phyloP scores from a whole-genome alignment of 2,797 vertebrate genomes.

The Labeo calbasu region DNA sequence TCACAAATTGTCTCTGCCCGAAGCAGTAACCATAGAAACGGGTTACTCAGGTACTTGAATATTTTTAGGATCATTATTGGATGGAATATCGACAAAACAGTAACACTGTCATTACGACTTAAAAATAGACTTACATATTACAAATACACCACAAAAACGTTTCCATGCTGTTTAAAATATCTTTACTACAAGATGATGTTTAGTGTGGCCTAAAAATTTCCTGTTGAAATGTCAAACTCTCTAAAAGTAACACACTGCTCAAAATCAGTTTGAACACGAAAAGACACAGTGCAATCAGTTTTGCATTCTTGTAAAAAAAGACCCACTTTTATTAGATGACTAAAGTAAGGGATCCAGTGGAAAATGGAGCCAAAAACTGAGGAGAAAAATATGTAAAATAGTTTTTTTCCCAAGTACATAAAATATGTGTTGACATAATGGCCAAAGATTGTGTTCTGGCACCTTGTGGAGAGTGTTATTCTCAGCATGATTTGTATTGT shows the following conservation, averaged over 20 bases:
- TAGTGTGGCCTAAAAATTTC: background rate
- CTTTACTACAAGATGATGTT: background rate
- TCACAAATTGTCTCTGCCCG: background rate
- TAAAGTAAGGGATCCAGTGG: background rate
- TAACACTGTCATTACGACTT: background rate
- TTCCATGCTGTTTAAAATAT: background rate
- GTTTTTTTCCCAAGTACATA: background rate
- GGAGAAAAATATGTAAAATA: background rate
- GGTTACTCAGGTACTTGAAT: background rate
- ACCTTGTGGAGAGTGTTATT: constrained; percentile 21
- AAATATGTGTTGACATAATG: constrained; percentile 5
- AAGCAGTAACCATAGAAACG: background rate
- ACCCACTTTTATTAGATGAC: background rate
- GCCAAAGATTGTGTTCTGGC: constrained; percentile 14
- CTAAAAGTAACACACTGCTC: background rate
- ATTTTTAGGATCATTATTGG: background rate
- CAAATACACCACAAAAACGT: background rate
- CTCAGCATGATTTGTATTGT: constrained; percentile 56
- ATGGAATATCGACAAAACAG: background rate
- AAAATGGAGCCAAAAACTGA: background rate
- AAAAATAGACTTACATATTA: background rate
- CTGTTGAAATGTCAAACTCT: background rate
- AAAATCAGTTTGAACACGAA: background rate
- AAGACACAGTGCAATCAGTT: background rate
- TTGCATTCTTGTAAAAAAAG: background rate